Evolutionary conservation across 2,888 invertebrate genomes (phyloP).

Genomic region (Lasioglossum villosulum): DNA sequence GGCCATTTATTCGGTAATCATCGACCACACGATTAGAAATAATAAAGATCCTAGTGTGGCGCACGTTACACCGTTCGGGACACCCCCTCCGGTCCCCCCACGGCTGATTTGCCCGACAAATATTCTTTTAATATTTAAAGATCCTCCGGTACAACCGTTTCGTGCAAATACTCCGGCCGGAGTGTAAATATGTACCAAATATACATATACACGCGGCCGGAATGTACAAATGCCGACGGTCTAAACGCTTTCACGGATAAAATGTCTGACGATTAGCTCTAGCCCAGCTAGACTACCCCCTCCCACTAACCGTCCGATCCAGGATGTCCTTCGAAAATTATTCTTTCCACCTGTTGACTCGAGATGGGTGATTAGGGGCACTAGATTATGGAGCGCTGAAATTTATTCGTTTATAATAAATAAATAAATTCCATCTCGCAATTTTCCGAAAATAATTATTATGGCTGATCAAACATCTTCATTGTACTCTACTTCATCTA

Average conservation of each 20-base stretch:
- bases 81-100: background rate
- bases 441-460: too few relatives aligned
- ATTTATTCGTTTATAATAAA: too few relatives aligned
- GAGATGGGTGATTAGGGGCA: background rate
- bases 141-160: constrained; percentile 64
- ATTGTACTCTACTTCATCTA: too few relatives aligned
- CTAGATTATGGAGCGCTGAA: too few relatives aligned
- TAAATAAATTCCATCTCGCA: too few relatives aligned
- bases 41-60: constrained; percentile 54
- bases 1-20: constrained; percentile 60
- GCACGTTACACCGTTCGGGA: background rate
- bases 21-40: constrained; percentile 62
- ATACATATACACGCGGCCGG: constrained; percentile 54
- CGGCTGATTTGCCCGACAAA: constrained; percentile 61
- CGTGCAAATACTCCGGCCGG: constrained; percentile 53
- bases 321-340: background rate
- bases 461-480: too few relatives aligned
- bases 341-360: constrained; percentile 1
- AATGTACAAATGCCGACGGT: constrained; percentile 55
- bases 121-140: constrained; percentile 73
- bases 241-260: constrained; percentile 42
- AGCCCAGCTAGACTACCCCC: background rate
- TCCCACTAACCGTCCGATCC: background rate
- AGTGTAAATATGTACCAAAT: constrained; percentile 71
- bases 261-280: constrained; percentile 24